Evolutionary conservation across 2,113 vertebrate species (phyloP).

Genomic region (Eidolon helvum): DNA sequence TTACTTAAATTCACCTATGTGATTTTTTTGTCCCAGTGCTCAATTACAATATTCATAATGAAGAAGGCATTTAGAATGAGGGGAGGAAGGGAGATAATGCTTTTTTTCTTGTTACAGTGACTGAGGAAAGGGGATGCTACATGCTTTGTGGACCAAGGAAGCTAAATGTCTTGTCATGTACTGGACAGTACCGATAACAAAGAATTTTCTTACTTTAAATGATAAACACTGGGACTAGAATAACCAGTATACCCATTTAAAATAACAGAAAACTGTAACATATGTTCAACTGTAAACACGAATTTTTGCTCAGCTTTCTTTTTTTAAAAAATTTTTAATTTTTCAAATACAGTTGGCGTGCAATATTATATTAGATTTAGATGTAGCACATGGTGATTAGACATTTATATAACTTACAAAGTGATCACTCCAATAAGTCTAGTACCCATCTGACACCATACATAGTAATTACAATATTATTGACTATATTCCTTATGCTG

Average conservation of each 20-base stretch:
- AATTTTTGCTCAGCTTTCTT: background rate
- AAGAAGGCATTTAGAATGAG: background rate
- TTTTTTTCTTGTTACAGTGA: background rate
- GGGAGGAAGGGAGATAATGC: background rate
- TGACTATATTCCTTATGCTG: too few species aligned
- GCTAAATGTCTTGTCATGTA: background rate
- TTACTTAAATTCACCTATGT: background rate
- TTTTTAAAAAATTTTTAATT: too few species aligned
- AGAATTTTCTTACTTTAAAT: background rate
- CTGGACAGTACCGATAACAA: background rate
- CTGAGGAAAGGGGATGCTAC: background rate
- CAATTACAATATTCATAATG: background rate
- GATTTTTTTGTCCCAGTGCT: background rate
- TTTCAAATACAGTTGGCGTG: too few species aligned
- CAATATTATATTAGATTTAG: too few species aligned
- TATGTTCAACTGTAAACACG: background rate
- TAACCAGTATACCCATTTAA: background rate
- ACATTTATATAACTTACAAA: too few species aligned
- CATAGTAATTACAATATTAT: too few species aligned
- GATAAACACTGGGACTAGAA: background rate
- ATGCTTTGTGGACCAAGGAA: background rate
- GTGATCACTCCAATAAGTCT: too few species aligned
- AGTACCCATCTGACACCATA: too few species aligned
- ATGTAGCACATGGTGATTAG: too few species aligned
- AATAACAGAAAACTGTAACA: background rate